phyloP scores from a whole-genome alignment of 2,888 invertebrate genomes.

The Andrena fulva region DNA sequence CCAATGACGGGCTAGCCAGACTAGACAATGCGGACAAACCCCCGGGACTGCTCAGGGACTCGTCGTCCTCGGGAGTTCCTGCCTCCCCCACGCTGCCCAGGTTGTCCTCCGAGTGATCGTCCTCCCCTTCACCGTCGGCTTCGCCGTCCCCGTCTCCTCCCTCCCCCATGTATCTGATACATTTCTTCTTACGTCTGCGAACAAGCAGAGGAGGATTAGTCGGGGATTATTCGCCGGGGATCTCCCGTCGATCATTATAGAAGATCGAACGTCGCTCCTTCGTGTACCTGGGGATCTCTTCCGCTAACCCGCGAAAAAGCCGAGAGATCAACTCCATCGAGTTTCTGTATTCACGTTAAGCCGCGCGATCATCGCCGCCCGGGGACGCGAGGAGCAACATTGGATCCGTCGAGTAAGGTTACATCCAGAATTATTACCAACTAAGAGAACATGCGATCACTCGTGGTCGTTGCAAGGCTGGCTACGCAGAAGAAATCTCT shows the following conservation, averaged over 20 bases:
- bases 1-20: constrained; percentile 89
- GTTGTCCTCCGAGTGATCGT: constrained; percentile 90
- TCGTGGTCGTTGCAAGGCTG: constrained; percentile 68
- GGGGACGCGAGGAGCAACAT: constrained; percentile 27
- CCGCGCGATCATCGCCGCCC: background rate
- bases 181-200: constrained; percentile 98
- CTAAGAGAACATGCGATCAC: constrained; percentile 79
- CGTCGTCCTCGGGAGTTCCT: constrained; percentile 86
- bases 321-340: too few relatives aligned
- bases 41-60: constrained; percentile 87
- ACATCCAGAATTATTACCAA: constrained; percentile 75
- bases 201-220: constrained; percentile 58
- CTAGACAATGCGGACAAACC: constrained; percentile 89
- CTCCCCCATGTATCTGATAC: constrained; percentile 97
- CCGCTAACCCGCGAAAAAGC: background rate
- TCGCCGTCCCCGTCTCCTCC: constrained; percentile 88
- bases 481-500: constrained; percentile 55
- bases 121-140: constrained; percentile 87
- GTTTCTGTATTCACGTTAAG: background rate
- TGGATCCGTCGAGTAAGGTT: constrained; percentile 48
- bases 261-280: constrained; percentile 16
- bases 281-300: background rate
- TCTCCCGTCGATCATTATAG: constrained; percentile 14
- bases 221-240: background rate
- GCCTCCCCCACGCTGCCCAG: constrained; percentile 92